Evolutionary conservation across 2,888 invertebrate genomes (phyloP).

Genomic region (Oscheius sp.): DNA sequence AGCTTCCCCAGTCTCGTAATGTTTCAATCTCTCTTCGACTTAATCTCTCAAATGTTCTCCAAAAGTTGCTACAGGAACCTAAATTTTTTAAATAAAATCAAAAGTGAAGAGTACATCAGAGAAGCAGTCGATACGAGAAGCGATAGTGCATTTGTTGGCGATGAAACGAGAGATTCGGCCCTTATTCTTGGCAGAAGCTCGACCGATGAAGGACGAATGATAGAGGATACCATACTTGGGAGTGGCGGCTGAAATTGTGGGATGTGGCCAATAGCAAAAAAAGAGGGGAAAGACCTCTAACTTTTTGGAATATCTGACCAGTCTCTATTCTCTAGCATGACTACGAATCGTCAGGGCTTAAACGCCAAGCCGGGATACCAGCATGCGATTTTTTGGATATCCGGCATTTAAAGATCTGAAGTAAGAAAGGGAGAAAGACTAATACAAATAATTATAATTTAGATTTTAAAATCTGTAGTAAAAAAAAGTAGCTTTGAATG

Average conservation of each 20-base stretch:
- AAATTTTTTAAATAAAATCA: not conserved
- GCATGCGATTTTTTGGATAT: slow-evolving; percentile 33
- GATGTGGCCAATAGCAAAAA: slow-evolving; percentile 82
- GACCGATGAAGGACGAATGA: slow-evolving; percentile 95
- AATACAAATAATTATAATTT: no score
- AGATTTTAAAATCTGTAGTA: no score
- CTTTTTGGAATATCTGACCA: not conserved
- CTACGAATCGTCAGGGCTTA: slow-evolving; percentile 33
- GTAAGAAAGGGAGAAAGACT: no score
- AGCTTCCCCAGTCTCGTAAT: slow-evolving; percentile 91
- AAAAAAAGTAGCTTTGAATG: no score
- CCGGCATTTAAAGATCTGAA: no score
- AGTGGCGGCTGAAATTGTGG: slow-evolving; percentile 87
- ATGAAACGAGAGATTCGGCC: slow-evolving; percentile 95
- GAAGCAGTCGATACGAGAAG: slow-evolving; percentile 96
- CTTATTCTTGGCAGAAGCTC: slow-evolving; percentile 92
- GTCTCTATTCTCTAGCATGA: slow-evolving; percentile 28
- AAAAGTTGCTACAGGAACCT: slow-evolving; percentile 74
- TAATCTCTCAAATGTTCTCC: slow-evolving; percentile 85
- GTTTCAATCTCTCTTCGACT: slow-evolving; percentile 92
- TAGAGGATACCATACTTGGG: slow-evolving; percentile 97
- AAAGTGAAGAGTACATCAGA: slow-evolving; percentile 73
- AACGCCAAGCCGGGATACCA: slow-evolving; percentile 33
- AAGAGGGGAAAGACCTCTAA: not conserved
- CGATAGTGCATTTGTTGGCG: slow-evolving; percentile 98